These are phyloP conservation scores for Tragelaphus buxtoni DNA, from an alignment of 2,113 vertebrate genomes.

Conservation along the genomic window DNA sequence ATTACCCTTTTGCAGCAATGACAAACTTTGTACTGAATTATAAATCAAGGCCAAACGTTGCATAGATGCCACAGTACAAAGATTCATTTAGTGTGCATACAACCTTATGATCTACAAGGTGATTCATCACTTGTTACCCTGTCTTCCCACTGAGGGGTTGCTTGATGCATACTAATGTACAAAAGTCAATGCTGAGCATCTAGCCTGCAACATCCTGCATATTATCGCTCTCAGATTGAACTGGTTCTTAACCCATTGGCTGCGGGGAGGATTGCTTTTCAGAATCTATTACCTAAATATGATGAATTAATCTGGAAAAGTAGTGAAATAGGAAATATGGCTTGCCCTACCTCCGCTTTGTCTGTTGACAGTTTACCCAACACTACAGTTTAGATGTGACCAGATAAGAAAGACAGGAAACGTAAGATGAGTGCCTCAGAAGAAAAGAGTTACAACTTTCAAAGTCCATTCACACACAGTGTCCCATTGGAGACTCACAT, in stretches of 20 bases:
- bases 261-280: neutral
- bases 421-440: neutral
- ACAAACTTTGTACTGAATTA: constrained; percentile 14
- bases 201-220: neutral
- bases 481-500: neutral
- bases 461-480: neutral
- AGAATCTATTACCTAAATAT: neutral
- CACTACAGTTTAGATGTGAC: neutral
- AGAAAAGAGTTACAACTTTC: neutral
- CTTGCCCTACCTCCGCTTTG: neutral
- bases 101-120: neutral
- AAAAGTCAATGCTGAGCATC: rapidly evolving
- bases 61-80: neutral
- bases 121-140: neutral
- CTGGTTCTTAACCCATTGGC: neutral
- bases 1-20: constrained; percentile 19
- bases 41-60: constrained; percentile 45
- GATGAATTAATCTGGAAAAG: neutral
- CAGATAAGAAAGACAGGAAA: neutral
- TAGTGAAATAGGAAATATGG: neutral
- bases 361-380: neutral
- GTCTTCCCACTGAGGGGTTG: neutral
- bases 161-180: neutral
- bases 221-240: neutral
- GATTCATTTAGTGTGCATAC: neutral